phyloP scores from a whole-genome alignment of 2,113 vertebrate species.

The Toxotes chatareus region DNA sequence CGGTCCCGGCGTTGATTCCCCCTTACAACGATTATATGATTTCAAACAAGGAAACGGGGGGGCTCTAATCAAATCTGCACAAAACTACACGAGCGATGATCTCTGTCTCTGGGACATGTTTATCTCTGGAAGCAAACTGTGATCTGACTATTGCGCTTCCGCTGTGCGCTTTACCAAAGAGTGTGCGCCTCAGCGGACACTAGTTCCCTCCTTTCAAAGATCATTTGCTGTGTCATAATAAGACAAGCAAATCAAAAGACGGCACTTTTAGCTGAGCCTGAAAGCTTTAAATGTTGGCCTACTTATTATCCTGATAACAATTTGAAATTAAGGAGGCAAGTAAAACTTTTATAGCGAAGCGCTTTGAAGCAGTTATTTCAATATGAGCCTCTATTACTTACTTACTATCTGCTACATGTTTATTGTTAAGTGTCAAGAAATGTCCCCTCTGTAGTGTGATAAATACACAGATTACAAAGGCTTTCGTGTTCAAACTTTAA shows the following conservation, averaged over 20 bases:
- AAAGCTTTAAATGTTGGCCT: neutral
- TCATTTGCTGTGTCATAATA: constrained; percentile 26
- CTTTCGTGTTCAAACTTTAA: neutral
- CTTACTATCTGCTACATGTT: neutral
- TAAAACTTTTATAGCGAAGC: neutral
- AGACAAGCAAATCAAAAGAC: constrained; percentile 18
- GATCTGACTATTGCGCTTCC: constrained; percentile 40
- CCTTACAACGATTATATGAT: neutral
- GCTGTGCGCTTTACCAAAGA: constrained; percentile 31
- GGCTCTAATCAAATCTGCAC: neutral
- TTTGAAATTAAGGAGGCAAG: neutral
- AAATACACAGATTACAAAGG: neutral
- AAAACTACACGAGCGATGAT: neutral
- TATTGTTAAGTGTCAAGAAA: neutral
- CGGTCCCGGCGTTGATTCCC: neutral
- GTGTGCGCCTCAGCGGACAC: constrained; percentile 23
- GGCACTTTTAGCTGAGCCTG: neutral
- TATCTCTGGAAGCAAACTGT: constrained; percentile 36
- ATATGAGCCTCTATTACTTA: too few relatives aligned
- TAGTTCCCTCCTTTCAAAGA: constrained; percentile 64
- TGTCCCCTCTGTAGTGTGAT: neutral
- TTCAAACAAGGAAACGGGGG: neutral
- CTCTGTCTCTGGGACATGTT: neutral
- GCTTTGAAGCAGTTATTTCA: neutral
- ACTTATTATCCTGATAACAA: neutral